Percentiles rank a stretch among this genome's conserved stretches.
Conservation (phyloP, 2,113 vertebrate genomes). For the Trematomus loennbergii region DNA sequence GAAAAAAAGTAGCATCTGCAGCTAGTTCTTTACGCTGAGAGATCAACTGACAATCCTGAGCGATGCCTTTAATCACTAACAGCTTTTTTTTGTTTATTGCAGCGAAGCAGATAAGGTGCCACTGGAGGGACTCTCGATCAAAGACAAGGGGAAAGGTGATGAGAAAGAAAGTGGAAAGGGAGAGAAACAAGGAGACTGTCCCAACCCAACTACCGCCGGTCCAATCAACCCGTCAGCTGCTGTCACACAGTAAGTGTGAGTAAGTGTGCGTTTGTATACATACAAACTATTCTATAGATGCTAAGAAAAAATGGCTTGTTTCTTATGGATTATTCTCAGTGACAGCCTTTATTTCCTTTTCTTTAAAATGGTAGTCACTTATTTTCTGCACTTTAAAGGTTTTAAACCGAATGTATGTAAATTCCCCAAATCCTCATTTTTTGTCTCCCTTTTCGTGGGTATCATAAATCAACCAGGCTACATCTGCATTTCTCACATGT, state of each 20-base stretch:
- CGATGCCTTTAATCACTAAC: background rate
- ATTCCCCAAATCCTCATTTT: no score
- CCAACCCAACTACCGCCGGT: constrained; percentile 51
- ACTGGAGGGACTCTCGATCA: constrained; percentile 52
- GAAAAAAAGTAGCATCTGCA: constrained; percentile 11
- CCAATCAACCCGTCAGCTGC: constrained; percentile 50
- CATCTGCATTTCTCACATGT: no score
- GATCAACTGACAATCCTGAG: background rate
- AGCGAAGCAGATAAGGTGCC: constrained; percentile 67
- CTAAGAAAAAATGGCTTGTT: background rate
- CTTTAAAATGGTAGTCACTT: background rate
- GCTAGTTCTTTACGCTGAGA: background rate
- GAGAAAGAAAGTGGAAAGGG: constrained; percentile 50
- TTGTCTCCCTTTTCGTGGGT: no score
- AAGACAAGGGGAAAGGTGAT: constrained; percentile 53
- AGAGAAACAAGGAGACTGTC: constrained; percentile 51
- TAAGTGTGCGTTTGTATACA: background rate
- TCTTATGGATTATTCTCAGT: background rate
- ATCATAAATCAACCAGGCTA: no score
- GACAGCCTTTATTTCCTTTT: background rate
- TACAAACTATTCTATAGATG: no score
- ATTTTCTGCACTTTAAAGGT: background rate
- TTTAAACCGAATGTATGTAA: no score
- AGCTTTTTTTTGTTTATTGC: constrained; percentile 33
- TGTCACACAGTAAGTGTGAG: constrained; percentile 69